Conservation (phyloP, 1,140 invertebrate genomes). For the Glossosoma conforme region DNA sequence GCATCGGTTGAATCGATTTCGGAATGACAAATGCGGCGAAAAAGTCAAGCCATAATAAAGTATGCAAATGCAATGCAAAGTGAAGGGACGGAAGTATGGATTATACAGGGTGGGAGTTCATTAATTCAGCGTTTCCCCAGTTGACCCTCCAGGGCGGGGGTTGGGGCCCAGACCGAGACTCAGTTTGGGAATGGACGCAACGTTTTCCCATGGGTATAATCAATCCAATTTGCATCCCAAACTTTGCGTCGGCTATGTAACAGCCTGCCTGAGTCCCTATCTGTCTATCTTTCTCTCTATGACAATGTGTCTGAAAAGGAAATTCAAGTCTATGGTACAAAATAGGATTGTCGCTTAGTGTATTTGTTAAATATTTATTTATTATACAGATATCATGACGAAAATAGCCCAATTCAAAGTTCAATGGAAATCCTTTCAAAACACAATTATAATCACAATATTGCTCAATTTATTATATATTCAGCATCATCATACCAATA, state of each 20-base stretch:
- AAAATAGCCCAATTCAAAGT: too few relatives aligned
- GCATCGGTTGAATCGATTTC: conserved; percentile 19
- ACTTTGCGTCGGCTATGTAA: conserved; percentile 24
- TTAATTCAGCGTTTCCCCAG: conserved; percentile 30
- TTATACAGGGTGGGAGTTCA: conserved; percentile 28
- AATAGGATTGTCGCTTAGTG: too few relatives aligned
- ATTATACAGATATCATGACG: too few relatives aligned
- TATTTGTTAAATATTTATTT: too few relatives aligned
- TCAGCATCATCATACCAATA: too few relatives aligned
- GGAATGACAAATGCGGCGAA: conserved; percentile 17
- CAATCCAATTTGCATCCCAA: conserved; percentile 32
- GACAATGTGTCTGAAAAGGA: too few relatives aligned
- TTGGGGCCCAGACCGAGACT: not conserved
- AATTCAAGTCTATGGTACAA: too few relatives aligned
- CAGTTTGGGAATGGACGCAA: conserved; percentile 14
- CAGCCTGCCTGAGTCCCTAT: conserved; percentile 13
- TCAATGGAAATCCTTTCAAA: too few relatives aligned
- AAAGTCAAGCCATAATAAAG: conserved; percentile 24
- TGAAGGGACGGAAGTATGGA: conserved; percentile 21
- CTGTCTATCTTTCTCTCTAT: too few relatives aligned
- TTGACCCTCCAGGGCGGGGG: conserved; percentile 16
- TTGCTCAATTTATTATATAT: too few relatives aligned
- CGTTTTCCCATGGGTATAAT: conserved; percentile 27
- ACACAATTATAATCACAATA: too few relatives aligned
- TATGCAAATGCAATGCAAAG: conserved; percentile 31